Evolutionary conservation across 1,140 invertebrate genomes (phyloP), one percentile per base, ranked within the genome.

Genomic region (Zaprionus tsacasi): DNA sequence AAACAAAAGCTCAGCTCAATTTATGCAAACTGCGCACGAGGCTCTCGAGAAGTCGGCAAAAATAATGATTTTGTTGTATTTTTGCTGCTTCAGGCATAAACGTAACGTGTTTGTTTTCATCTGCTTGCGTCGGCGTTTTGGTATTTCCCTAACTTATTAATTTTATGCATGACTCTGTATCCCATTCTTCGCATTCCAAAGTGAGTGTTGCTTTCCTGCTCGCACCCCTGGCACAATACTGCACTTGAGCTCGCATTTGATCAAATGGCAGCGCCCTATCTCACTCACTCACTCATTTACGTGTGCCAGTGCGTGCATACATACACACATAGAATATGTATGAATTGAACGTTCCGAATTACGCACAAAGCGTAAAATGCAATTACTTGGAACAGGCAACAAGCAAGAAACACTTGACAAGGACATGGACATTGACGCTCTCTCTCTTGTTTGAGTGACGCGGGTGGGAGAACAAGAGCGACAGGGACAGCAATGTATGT

Each of bases 71-170:
- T 36, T 25, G 27, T 27, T 55, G 33, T 38, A 12, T 60, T 27
- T 27, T 68, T 59, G 63, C 63, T 59, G 63, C 63, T 52, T 55
- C 2, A 40, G 50, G 52, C 71, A 74, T 50, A 56, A 36, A 70
- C 65, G 60, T 50, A 36, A 43, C 56, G 54, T 45, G 52, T 75
- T 75, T 78, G 54, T 70, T 70, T 61, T 59, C 56, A 50, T 70
- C 48, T 71, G 60, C 73, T 88, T 70, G 83, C 83, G 83, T 87
- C 76, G 82, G 80, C 80, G 70, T 78, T 87, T 83, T 72, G 83
- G 83, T 76, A 83, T 87, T 87, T 88, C 77, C 80, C 58, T 17
- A 63, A 63, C 21, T 13, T 56, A 25, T 70, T 63, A 87, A 88
- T 79, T 76, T 66, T 65, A 87, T 82, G 71, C 76, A 72, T 79